Evolutionary conservation across 2,888 invertebrate species (phyloP).

Genomic region (Rhyacophila evoluta): DNA sequence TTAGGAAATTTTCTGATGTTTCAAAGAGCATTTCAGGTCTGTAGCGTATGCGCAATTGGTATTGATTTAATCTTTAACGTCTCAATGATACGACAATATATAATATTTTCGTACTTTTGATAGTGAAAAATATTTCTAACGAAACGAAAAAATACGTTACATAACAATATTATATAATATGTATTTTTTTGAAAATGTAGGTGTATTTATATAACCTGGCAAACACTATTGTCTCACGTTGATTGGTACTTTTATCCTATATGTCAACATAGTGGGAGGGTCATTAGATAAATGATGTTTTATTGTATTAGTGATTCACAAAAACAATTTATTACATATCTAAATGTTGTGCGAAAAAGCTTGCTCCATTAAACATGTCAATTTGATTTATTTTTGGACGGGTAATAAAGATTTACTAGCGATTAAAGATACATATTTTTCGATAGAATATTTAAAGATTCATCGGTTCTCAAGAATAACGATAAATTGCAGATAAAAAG

Average conservation of each 20-base stretch:
- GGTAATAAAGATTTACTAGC: neutral
- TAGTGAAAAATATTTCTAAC: too few relatives aligned
- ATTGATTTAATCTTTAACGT: too few relatives aligned
- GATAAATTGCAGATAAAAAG: too few relatives aligned
- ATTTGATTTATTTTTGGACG: neutral
- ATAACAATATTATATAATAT: too few relatives aligned
- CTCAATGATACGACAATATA: too few relatives aligned
- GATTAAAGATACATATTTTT: neutral
- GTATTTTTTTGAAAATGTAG: too few relatives aligned
- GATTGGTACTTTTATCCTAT: neutral
- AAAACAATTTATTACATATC: neutral
- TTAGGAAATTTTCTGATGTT: too few relatives aligned
- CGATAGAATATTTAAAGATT: neutral
- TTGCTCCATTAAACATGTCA: neutral
- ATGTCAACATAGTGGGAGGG: neutral
- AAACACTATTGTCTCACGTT: neutral
- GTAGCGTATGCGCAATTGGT: too few relatives aligned
- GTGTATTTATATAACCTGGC: neutral
- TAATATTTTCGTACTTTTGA: too few relatives aligned
- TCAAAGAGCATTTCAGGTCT: too few relatives aligned
- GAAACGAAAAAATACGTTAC: too few relatives aligned
- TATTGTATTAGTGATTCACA: neutral
- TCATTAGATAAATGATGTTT: neutral
- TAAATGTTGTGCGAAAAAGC: neutral
- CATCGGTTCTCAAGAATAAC: neutral